Base-by-base conservation (phyloP, 2,888 invertebrate species). In the Campoplex nolae region DNA sequence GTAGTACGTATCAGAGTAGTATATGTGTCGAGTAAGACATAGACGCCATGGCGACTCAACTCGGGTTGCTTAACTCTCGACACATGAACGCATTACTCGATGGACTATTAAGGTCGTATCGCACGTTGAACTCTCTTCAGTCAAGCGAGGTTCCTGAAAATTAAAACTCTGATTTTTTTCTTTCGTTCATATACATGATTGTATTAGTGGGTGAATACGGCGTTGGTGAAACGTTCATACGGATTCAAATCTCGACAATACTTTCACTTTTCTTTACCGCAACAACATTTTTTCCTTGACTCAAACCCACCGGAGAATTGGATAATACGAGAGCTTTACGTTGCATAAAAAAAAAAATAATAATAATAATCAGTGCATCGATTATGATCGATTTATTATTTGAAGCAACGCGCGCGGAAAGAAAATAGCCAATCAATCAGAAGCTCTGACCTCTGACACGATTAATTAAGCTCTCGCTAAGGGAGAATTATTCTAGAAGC, bases 71-170 rank as follows among this genome's bases (percentile, higher is more conserved):
- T 75, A 84, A 86, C 76, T 76, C 83, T 70, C 86, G 84, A 86
- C 86, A 73, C 83, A 83, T 83, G 83, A 86, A 80, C 86, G 86
- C 83, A 65, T 86, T 86, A 81, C 76, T 58, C 86, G 84, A 80
- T 86, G 84, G 76, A 56, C 84, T 81, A 86, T 86, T 86, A 86
- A 86, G 79, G 83, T 71, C 86, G 83, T 83, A 83, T 86, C 86
- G 86, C 86, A 86, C 86, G 83, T 86, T 84, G 80, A 83, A 86
- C 86, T 86, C 83, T 83, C 79, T 67, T 86, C 83, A 67, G 56
- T 86, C 65, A 67, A 83, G 56, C 83, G 76, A 65, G 76, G 75
- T 86, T 80, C 83, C 83, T 71, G 76, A 86, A 86, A 83, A 83
- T 68, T 76, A 71, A 80, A 80, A 76, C 62, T 84, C 51, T 62